Conservation (phyloP, 2,797 vertebrate genomes). For the Hydrophis major region DNA sequence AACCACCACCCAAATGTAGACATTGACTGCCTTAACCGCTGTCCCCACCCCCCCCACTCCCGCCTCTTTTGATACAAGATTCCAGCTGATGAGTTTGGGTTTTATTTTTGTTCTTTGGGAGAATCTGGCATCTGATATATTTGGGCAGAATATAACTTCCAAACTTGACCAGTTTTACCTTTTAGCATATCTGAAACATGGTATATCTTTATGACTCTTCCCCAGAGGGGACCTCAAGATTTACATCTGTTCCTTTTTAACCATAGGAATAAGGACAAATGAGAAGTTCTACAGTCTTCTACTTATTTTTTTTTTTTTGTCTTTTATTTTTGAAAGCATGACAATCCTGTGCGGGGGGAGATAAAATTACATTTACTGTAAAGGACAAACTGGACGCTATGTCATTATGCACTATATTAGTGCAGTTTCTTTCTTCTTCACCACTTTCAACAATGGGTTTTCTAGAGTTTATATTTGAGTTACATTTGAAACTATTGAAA, state of each 20-base stretch:
- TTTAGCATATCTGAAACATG: constrained; percentile 54
- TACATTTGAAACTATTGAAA: constrained; percentile 66
- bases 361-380: constrained; percentile 74
- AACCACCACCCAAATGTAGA: constrained; percentile 74
- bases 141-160: constrained; percentile 62
- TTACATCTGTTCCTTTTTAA: constrained; percentile 65
- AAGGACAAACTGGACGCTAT: constrained; percentile 73
- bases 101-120: constrained; percentile 60
- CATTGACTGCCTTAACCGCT: constrained; percentile 78
- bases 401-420: constrained; percentile 96
- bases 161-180: constrained; percentile 62
- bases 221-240: constrained; percentile 57
- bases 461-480: constrained; percentile 86
- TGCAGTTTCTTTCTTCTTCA: constrained; percentile 82
- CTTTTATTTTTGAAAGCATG: constrained; percentile 66
- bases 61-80: constrained; percentile 57
- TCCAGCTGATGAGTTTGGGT: constrained; percentile 71
- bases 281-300: constrained; percentile 58
- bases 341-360: constrained; percentile 70
- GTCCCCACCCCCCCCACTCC: constrained; percentile 36
- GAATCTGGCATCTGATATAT: constrained; percentile 67
- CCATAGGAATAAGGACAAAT: constrained; percentile 58
- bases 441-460: constrained; percentile 79
- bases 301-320: constrained; percentile 56
- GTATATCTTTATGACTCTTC: constrained; percentile 43